Evolutionary conservation across 1,140 invertebrate species (phyloP), one percentile per base, ranked within the genome.

Genomic region (Drosophila oshimai): DNA sequence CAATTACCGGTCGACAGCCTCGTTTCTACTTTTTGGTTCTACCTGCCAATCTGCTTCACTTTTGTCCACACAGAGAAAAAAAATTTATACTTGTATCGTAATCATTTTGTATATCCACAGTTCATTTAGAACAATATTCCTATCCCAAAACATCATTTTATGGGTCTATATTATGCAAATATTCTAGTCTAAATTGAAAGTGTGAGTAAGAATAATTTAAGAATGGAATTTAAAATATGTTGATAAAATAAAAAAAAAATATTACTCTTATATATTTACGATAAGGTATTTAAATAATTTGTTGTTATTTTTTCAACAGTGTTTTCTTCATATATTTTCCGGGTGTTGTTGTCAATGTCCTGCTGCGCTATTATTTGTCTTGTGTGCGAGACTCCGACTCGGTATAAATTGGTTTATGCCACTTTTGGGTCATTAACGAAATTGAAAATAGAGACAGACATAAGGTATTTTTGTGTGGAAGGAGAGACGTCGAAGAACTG

Each of bases 361-460:
- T 89, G 87, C 87, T 89, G 87, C 65, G 87, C 87, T 84, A 89
- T 89, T 89, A 89, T 89, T 89, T 89, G 87, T 89, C 87, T 89
- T 89, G 68, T 86, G 80, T 86, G 65, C 45, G 49, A 50, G 69
- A 69, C 58, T 37, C 44, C 18, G 62, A 50, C 39, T 41, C 34
- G 41, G 78, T 58, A 81, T 84, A 89, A 89, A 89, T 89, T 89
- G 79, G 79, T 86, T 77, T 80, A 81, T 80, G 86, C 77, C 86
- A 89, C 77, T 89, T 83, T 89, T 89, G 86, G 86, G 86, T 89
- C 86, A 89, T 89, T 89, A 89, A 89, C 84, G 64, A 89, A 89
- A 89, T 89, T 89, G 86, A 89, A 89, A 89, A 89, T 86, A 60
- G 58, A 62, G 73, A 69, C 60, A 49, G 70, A 71, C 79, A 45